Conservation (phyloP, 2,113 vertebrate species). For the Tetrax tetrax region DNA sequence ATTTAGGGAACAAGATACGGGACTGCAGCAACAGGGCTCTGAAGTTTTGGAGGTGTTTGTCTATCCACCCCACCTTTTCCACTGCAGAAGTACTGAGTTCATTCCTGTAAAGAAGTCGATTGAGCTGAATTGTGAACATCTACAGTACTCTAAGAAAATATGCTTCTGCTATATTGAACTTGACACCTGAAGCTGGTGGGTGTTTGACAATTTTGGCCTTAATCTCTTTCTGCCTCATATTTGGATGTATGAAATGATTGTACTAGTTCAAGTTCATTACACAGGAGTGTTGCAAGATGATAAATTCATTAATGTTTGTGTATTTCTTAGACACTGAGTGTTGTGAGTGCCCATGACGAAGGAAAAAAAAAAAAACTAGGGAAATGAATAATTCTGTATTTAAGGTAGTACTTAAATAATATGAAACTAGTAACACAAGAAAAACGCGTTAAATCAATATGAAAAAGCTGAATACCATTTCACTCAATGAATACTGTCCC, state of each 20-base stretch:
- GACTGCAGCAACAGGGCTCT: not conserved
- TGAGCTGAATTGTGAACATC: not conserved
- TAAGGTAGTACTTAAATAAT: not conserved
- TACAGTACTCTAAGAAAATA: not conserved
- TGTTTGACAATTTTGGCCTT: not conserved
- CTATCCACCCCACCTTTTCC: not conserved
- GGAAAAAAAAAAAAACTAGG: not conserved
- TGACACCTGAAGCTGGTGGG: not conserved
- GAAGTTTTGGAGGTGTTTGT: not conserved
- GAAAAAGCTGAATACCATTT: not conserved
- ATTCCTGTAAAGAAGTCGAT: not conserved
- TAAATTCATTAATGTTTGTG: not conserved
- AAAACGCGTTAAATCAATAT: not conserved
- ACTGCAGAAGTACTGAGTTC: not conserved
- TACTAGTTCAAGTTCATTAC: not conserved
- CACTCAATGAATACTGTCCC: not conserved
- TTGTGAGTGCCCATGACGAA: not conserved
- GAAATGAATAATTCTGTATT: not conserved
- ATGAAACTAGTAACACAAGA: not conserved
- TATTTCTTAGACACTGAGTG: not conserved
- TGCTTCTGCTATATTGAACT: not conserved
- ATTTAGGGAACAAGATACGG: not conserved
- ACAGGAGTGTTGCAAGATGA: not conserved
- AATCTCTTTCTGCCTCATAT: not conserved
- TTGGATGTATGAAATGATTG: not conserved